Conservation (phyloP, 2,797 vertebrate species). For the Phrynocephalus guinanensis region DNA sequence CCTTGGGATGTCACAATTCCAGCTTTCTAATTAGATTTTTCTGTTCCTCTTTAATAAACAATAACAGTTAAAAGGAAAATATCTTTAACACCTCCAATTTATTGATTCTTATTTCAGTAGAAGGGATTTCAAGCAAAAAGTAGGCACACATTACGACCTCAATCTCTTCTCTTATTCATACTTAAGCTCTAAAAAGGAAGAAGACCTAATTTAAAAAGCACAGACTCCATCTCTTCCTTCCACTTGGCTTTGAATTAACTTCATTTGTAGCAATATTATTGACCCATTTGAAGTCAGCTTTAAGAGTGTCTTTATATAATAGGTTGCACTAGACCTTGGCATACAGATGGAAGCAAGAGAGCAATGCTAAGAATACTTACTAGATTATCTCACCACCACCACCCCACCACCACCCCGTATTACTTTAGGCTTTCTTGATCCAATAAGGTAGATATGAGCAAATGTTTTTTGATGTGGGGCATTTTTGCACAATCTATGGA, state of each 20-base stretch:
- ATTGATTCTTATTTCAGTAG: neutral
- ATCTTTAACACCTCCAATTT: constrained; percentile 41
- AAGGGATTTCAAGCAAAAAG: neutral
- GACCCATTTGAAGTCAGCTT: neutral
- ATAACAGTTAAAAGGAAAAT: neutral
- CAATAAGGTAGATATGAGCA: too few species aligned
- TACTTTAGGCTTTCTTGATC: too few species aligned
- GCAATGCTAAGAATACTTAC: too few species aligned
- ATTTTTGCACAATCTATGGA: too few species aligned
- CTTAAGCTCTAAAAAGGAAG: neutral
- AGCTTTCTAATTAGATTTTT: neutral
- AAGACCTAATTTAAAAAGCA: neutral
- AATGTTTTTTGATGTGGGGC: too few species aligned
- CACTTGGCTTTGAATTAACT: neutral
- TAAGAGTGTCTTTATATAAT: neutral
- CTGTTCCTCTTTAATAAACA: neutral
- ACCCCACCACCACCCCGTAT: too few species aligned
- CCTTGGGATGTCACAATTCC: neutral
- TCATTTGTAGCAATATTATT: neutral
- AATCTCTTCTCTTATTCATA: neutral
- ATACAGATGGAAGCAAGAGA: neutral
- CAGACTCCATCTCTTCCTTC: neutral
- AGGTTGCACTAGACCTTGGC: neutral
- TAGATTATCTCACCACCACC: too few species aligned
- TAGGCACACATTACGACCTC: neutral